These are phyloP conservation scores for Thysanoteuthis rhombus DNA, from an alignment of 2,888 invertebrate genomes.

Conservation along the genomic window DNA sequence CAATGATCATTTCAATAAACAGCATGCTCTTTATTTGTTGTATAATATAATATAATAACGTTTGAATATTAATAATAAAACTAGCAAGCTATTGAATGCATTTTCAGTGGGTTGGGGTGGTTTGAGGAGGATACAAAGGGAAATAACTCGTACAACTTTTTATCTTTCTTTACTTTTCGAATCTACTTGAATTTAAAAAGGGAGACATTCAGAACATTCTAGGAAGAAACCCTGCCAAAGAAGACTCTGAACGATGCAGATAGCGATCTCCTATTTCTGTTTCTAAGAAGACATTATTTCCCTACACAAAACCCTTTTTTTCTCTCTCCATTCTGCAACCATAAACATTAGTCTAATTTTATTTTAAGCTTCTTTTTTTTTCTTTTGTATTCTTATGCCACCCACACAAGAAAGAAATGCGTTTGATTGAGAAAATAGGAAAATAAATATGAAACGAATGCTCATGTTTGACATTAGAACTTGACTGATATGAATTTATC, in stretches of 20 bases:
- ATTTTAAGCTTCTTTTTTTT: neutral
- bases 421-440: neutral
- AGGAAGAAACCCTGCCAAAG: neutral
- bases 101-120: neutral
- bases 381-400: neutral
- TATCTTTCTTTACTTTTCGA: neutral
- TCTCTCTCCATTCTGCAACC: neutral
- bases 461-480: neutral
- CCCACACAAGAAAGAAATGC: neutral
- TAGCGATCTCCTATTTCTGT: neutral
- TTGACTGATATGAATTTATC: neutral
- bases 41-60: neutral
- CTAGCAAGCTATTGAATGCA: neutral
- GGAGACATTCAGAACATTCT: neutral
- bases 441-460: neutral
- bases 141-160: neutral
- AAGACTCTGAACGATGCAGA: neutral
- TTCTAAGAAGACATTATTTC: neutral
- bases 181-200: neutral
- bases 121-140: neutral
- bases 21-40: neutral
- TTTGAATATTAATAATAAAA: neutral
- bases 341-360: neutral
- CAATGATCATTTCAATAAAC: conserved; percentile 12
- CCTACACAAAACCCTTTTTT: neutral